Percentiles rank a stretch among this genome's conserved stretches.
Evolutionary conservation across 1,140 invertebrate species (phyloP).

Genomic region (Cylas formicarius): DNA sequence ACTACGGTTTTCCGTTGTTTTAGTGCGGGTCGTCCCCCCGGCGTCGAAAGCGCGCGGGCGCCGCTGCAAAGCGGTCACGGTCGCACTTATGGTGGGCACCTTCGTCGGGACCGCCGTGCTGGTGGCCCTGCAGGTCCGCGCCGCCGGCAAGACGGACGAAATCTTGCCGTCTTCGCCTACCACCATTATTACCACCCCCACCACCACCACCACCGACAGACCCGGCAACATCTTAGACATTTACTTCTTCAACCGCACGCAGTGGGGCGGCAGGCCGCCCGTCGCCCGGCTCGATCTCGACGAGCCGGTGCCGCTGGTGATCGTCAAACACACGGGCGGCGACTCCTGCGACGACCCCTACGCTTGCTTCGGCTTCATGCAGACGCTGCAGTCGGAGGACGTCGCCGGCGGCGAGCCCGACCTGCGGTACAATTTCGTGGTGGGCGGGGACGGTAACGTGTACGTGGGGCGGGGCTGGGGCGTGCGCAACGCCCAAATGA

Average conservation of each 20-base stretch:
- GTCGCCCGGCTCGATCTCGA: neutral
- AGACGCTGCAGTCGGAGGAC: constrained; percentile 39
- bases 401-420: constrained; percentile 40
- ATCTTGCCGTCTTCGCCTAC: too few relatives aligned
- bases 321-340: constrained; percentile 43
- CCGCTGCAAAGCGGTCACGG: too few relatives aligned
- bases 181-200: too few relatives aligned
- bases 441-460: constrained; percentile 59
- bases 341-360: constrained; percentile 30
- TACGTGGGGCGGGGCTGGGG: constrained; percentile 59
- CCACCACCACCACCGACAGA: too few relatives aligned
- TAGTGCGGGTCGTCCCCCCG: too few relatives aligned
- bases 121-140: too few relatives aligned
- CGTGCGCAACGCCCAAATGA: constrained; percentile 47
- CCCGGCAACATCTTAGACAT: too few relatives aligned
- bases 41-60: too few relatives aligned
- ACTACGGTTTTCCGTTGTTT: too few relatives aligned
- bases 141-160: too few relatives aligned
- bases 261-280: constrained; percentile 23
- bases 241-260: neutral
- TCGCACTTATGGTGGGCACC: too few relatives aligned
- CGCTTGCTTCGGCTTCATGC: constrained; percentile 41
- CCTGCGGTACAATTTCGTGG: constrained; percentile 57
- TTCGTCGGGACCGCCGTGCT: too few relatives aligned
- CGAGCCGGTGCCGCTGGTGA: constrained; percentile 40